Evolutionary conservation across 1,140 invertebrate genomes (phyloP).

Genomic region (Akabosia matsudoensis): DNA sequence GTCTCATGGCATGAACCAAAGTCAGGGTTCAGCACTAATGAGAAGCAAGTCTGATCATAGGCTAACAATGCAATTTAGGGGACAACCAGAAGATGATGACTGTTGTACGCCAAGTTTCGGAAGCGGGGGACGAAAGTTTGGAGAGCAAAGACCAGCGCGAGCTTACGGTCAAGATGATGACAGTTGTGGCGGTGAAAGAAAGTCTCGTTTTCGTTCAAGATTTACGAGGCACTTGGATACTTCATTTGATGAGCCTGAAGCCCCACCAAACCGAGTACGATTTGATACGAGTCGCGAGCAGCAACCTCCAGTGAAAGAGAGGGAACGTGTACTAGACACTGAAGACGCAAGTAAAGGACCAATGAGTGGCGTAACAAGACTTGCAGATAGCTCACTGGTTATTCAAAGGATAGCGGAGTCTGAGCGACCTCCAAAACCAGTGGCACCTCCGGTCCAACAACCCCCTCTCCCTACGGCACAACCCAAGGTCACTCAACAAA

Average conservation of each 20-base stretch:
- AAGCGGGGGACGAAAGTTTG: constrained; percentile 43
- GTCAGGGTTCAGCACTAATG: constrained; percentile 67
- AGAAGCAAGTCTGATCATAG: constrained; percentile 90
- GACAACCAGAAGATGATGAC: constrained; percentile 56
- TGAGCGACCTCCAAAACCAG: constrained; percentile 51
- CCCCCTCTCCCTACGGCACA: constrained; percentile 46
- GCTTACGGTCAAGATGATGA: constrained; percentile 49
- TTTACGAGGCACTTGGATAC: constrained; percentile 60
- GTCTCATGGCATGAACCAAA: constrained; percentile 54
- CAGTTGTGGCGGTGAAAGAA: constrained; percentile 49
- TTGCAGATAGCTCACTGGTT: constrained; percentile 65
- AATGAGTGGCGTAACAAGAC: constrained; percentile 80
- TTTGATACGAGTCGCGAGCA: constrained; percentile 49
- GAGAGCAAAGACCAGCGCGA: constrained; percentile 34
- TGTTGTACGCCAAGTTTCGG: constrained; percentile 33
- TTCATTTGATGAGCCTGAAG: constrained; percentile 46
- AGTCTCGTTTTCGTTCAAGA: constrained; percentile 67
- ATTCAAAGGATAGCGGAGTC: constrained; percentile 43
- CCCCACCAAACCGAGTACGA: constrained; percentile 53
- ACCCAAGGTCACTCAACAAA: constrained; percentile 25
- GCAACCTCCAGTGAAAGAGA: constrained; percentile 58
- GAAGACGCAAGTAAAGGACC: constrained; percentile 78
- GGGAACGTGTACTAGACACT: constrained; percentile 78
- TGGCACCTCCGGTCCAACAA: constrained; percentile 54
- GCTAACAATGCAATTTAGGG: constrained; percentile 79